Evolutionary conservation across 2,113 vertebrate genomes (phyloP).

Genomic region (Cyrtonyx montezumae): DNA sequence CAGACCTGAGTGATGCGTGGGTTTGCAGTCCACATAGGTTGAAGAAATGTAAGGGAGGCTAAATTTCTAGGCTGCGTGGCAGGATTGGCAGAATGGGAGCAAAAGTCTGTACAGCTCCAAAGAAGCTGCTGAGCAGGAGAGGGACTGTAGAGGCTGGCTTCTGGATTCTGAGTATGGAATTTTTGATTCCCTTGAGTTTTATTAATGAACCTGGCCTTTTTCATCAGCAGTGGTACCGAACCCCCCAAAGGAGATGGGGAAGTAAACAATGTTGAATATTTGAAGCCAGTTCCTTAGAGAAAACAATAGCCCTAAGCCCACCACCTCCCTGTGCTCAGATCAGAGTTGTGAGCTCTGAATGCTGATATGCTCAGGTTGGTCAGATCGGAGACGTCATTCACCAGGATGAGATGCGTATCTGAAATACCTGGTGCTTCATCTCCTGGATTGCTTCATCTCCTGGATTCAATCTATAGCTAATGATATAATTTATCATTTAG

Average conservation of each 20-base stretch:
- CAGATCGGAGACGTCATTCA: not conserved
- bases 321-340: not conserved
- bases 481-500: not conserved
- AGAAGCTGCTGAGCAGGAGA: not conserved
- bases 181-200: not conserved
- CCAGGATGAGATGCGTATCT: not conserved
- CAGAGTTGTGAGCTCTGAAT: not conserved
- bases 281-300: not conserved
- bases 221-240: not conserved
- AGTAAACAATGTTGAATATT: not conserved
- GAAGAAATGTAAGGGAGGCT: not conserved
- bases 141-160: not conserved
- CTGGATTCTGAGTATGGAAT: not conserved
- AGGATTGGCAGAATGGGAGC: not conserved
- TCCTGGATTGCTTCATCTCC: not conserved
- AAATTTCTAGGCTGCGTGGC: not conserved
- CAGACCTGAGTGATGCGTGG: not conserved
- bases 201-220: not conserved
- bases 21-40: too few relatives aligned
- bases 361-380: not conserved
- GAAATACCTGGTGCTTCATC: not conserved
- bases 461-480: not conserved
- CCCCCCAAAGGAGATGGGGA: not conserved
- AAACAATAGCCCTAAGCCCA: not conserved
- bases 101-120: not conserved